A percentile compares a stretch with the other conserved stretches of the same genome.
phyloP scores from a whole-genome alignment of 2,888 invertebrate species.

The Drosophila prolongata region DNA sequence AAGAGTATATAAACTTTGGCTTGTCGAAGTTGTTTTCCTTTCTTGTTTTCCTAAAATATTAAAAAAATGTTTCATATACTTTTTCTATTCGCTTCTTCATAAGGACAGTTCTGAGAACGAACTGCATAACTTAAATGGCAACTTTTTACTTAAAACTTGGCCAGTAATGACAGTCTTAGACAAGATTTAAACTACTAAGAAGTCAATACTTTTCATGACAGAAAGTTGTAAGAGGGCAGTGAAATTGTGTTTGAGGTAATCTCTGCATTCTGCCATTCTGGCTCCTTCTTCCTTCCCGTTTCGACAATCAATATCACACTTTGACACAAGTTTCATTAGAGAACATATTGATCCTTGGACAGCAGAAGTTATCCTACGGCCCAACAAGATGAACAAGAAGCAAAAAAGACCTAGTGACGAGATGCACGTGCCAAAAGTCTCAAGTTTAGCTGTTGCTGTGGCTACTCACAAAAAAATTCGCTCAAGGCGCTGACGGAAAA shows the following conservation, averaged over 20 bases:
- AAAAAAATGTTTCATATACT: background rate
- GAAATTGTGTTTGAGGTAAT: constrained; percentile 4
- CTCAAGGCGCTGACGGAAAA: constrained; percentile 9
- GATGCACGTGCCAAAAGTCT: constrained; percentile 44
- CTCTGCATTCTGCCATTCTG: background rate
- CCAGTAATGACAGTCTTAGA: background rate
- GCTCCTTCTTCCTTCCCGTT: constrained; percentile 1
- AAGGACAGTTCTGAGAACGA: background rate
- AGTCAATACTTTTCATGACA: background rate
- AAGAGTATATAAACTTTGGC: too few relatives aligned
- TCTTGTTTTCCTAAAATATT: background rate
- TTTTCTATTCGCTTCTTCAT: background rate
- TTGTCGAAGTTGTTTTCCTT: too few relatives aligned
- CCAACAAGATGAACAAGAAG: constrained; percentile 7
- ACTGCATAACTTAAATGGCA: background rate
- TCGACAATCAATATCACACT: constrained; percentile 51
- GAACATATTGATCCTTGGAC: constrained; percentile 39
- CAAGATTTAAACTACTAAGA: background rate
- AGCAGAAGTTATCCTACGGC: constrained; percentile 20
- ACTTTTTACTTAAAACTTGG: background rate
- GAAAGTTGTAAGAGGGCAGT: constrained; percentile 1
- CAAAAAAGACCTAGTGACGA: constrained; percentile 10
- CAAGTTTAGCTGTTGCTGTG: constrained; percentile 44
- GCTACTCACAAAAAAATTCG: constrained; percentile 34
- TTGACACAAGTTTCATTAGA: constrained; percentile 46